phyloP scores from a whole-genome alignment of 2,113 vertebrate species.

The Erythrocercus mccallii region DNA sequence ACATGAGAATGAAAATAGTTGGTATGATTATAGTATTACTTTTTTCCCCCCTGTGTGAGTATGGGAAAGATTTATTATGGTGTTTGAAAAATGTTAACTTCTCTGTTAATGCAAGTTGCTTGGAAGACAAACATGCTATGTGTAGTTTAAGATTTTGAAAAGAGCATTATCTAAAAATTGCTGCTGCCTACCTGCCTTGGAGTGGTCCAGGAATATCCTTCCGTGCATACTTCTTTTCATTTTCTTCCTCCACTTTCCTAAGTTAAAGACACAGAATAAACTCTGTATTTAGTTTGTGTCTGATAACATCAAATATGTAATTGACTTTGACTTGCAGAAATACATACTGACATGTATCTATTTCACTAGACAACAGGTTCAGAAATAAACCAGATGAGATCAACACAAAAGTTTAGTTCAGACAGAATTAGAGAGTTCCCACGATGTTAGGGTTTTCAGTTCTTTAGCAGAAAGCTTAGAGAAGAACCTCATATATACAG shows the following conservation, averaged over 20 bases:
- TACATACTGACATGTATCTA: not conserved
- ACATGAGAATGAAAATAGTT: not conserved
- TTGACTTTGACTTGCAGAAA: not conserved
- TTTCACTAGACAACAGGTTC: not conserved
- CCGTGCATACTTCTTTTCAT: slow-evolving; percentile 73
- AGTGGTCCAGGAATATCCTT: slow-evolving; percentile 92
- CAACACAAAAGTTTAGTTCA: not conserved
- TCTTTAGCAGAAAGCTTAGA: not conserved
- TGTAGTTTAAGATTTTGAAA: not conserved
- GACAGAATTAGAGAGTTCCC: not conserved
- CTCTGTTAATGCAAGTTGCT: not conserved
- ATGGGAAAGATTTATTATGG: not conserved
- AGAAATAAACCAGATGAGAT: not conserved
- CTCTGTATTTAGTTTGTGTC: not conserved
- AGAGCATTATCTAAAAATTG: not conserved
- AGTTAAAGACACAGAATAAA: slow-evolving; percentile 37
- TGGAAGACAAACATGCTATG: not conserved
- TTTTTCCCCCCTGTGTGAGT: not conserved
- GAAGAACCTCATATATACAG: not conserved
- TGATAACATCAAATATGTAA: not conserved
- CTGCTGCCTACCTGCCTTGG: slow-evolving; percentile 84
- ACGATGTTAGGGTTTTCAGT: not conserved
- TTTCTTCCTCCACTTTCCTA: slow-evolving; percentile 78
- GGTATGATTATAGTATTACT: not conserved
- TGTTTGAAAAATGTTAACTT: not conserved